phyloP scores from a whole-genome alignment of 2,797 vertebrate genomes.

The Paratrypauchen microcephalus region DNA sequence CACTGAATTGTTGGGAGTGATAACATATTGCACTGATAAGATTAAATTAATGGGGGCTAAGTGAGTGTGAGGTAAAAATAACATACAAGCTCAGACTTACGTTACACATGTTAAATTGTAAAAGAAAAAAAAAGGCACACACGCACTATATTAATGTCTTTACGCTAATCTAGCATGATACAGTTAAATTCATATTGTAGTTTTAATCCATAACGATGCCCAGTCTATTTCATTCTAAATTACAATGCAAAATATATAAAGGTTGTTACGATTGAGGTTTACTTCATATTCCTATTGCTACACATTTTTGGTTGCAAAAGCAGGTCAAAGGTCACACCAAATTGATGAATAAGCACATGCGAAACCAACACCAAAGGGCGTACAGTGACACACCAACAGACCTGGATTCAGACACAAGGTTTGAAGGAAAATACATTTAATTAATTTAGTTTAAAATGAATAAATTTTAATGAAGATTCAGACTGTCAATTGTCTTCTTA shows the following conservation, averaged over 20 bases:
- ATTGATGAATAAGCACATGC: constrained; percentile 60
- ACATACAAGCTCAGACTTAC: background rate
- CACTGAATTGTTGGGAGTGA: no score
- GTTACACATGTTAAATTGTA: background rate
- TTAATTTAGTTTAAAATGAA: background rate
- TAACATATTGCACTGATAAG: no score
- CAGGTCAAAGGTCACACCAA: constrained; percentile 37
- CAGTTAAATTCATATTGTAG: no score
- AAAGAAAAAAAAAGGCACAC: background rate
- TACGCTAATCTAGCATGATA: background rate
- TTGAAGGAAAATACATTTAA: background rate
- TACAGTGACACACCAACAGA: constrained; percentile 68
- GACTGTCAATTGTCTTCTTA: no score
- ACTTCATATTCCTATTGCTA: background rate
- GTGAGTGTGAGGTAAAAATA: background rate
- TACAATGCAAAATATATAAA: background rate
- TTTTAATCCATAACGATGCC: background rate
- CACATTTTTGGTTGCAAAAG: background rate
- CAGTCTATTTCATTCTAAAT: background rate
- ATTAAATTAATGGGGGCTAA: no score
- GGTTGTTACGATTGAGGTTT: background rate
- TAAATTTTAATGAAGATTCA: no score
- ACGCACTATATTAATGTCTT: background rate
- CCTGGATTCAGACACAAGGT: constrained; percentile 60
- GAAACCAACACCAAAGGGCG: constrained; percentile 64